phyloP scores from a whole-genome alignment of 2,888 invertebrate genomes.

The Meghimatium bilineatum region DNA sequence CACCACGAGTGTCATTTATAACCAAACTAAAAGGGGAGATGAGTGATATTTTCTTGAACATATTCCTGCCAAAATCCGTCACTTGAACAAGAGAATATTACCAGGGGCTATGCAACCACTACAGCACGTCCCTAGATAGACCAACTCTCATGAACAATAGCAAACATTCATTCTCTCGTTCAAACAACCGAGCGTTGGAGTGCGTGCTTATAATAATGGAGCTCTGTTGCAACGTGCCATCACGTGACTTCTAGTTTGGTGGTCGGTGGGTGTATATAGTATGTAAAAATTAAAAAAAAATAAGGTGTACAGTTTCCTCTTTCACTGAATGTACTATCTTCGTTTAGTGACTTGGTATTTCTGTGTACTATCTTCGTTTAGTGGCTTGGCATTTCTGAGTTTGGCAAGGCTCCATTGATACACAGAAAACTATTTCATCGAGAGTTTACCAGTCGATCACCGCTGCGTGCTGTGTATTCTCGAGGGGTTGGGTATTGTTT shows the following conservation, averaged over 20 bases:
- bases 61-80: not conserved
- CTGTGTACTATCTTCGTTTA: too few relatives aligned
- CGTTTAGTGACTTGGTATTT: not conserved
- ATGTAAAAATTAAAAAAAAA: not conserved
- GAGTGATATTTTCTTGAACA: too few relatives aligned
- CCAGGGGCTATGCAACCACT: not conserved
- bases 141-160: not conserved
- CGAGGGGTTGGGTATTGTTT: too few relatives aligned
- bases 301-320: not conserved
- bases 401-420: too few relatives aligned
- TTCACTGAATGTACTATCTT: not conserved
- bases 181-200: not conserved
- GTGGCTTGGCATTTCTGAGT: too few relatives aligned
- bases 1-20: too few relatives aligned
- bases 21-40: too few relatives aligned
- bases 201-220: constrained; percentile 25
- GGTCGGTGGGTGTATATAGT: not conserved
- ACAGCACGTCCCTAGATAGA: constrained; percentile 16
- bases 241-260: constrained; percentile 3
- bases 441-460: too few relatives aligned
- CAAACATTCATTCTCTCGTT: constrained; percentile 5
- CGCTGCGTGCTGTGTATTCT: too few relatives aligned
- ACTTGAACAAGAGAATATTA: constrained; percentile 7
- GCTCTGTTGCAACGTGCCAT: not conserved
- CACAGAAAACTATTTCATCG: too few relatives aligned